Evolutionary conservation across 2,888 invertebrate species (phyloP).

Genomic region (Charanyca ferruginea): DNA sequence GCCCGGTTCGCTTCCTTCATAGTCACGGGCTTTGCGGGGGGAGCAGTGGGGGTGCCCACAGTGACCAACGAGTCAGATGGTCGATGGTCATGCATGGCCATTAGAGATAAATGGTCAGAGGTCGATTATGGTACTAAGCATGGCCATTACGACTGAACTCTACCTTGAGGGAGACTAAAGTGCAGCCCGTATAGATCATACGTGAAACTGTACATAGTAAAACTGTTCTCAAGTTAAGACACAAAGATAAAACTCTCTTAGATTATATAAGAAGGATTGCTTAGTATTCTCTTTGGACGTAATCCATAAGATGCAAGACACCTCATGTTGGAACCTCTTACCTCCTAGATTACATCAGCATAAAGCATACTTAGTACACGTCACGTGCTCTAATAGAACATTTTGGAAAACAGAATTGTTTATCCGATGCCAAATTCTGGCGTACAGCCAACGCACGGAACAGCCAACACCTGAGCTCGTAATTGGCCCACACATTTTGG

Average conservation of each 20-base stretch:
- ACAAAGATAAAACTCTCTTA: neutral
- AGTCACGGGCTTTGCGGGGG: too few relatives aligned
- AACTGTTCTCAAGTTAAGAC: too few relatives aligned
- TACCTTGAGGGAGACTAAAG: too few relatives aligned
- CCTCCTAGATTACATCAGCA: conserved; percentile 33
- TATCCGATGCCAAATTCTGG: conserved; percentile 57
- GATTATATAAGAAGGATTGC: neutral
- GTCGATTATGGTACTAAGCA: too few relatives aligned
- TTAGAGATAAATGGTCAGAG: too few relatives aligned
- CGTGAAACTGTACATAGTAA: too few relatives aligned
- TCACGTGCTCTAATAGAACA: conserved; percentile 52
- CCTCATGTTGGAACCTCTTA: conserved; percentile 8
- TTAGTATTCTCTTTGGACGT: neutral
- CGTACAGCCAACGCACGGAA: conserved; percentile 58
- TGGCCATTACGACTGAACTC: too few relatives aligned
- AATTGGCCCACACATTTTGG: conserved; percentile 74
- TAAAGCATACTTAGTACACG: conserved; percentile 52
- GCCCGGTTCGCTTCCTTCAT: too few relatives aligned
- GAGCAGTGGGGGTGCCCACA: too few relatives aligned
- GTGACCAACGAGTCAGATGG: too few relatives aligned
- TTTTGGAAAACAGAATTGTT: conserved; percentile 65
- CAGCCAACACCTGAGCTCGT: conserved; percentile 73
- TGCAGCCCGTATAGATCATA: too few relatives aligned
- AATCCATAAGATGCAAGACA: conserved; percentile 10
- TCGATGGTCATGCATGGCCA: too few relatives aligned